Base-by-base conservation (phyloP, 2,888 invertebrate species). In the Caprella mutica region DNA sequence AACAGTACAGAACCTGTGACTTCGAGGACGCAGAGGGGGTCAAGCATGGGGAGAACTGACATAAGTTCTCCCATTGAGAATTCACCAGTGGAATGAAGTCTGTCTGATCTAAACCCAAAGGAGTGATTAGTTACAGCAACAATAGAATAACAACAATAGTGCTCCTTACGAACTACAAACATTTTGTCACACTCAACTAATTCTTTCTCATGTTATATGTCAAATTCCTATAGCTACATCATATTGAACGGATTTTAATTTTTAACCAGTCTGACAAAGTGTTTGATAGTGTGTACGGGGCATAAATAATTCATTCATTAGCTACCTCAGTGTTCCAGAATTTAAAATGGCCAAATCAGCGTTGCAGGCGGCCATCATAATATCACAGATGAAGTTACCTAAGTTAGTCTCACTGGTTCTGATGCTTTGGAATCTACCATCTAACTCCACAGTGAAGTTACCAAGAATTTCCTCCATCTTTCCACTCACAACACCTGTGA, bases 371-470 rank as follows among this genome's bases (percentile, higher is more conserved):
- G 89, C 85, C 59, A 91, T 73, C 58, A 90, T 80, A 12, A 77
- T 73, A 67, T 77, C 77, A 69, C 85, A 85, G 46, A 86, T 73
- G 84, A 85, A 86, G 73, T 86, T 84, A 67, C 90, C 91, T 38
- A 92, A 76, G 76, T 92, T 92, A n/a, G 88, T 85, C 76, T 92
- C 92, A 61, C 80, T 75, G 0, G 86, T 85, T 21, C 92, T 77
- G 55, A 92, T 82, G 39, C 80, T 77, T 1, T 83, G 78, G 75
- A 92, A 92, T 55, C 87, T 76, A 0, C 90, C 91, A 71, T 92
- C 91, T 43, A 92, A 74, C 12, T 88, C 86, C n/a, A 88, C 88
- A 61, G 81, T 79, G 75, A 92, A 86, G 68, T 81, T 80, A 48
- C 90, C 91, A 19, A 92, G 75, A 0, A 87, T 79, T 68, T 86